Conservation (phyloP, 2,113 vertebrate species). For the Hyperopisus bebe region DNA sequence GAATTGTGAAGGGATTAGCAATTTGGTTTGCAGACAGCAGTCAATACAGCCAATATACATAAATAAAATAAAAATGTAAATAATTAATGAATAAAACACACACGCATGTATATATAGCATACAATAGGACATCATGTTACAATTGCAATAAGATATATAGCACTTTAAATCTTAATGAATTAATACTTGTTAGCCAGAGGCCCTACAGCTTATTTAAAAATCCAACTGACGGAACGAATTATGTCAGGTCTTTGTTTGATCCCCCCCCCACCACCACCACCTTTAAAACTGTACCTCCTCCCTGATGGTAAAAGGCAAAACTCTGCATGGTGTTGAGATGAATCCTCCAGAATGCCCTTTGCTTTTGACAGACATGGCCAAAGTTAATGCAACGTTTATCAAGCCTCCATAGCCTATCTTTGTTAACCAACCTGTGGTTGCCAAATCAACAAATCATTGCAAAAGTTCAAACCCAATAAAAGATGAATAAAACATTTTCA, state of each 20-base stretch:
- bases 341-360: no score
- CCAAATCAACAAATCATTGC: not conserved
- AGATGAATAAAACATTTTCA: not conserved
- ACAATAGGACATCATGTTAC: not conserved
- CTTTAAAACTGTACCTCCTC: not conserved
- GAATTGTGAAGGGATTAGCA: not conserved
- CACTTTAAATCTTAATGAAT: not conserved
- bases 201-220: not conserved
- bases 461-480: not conserved
- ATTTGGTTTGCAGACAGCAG: not conserved
- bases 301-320: not conserved
- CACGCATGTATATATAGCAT: not conserved
- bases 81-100: not conserved
- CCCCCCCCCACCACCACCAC: rapidly evolving
- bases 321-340: not conserved
- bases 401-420: not conserved
- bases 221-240: not conserved
- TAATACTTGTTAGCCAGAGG: not conserved
- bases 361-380: not conserved
- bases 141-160: not conserved
- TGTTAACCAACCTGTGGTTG: not conserved
- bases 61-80: not conserved
- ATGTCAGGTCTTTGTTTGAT: not conserved
- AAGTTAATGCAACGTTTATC: not conserved
- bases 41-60: not conserved